phyloP scores from a whole-genome alignment of 2,888 invertebrate genomes.

The Agriotes lineatus region DNA sequence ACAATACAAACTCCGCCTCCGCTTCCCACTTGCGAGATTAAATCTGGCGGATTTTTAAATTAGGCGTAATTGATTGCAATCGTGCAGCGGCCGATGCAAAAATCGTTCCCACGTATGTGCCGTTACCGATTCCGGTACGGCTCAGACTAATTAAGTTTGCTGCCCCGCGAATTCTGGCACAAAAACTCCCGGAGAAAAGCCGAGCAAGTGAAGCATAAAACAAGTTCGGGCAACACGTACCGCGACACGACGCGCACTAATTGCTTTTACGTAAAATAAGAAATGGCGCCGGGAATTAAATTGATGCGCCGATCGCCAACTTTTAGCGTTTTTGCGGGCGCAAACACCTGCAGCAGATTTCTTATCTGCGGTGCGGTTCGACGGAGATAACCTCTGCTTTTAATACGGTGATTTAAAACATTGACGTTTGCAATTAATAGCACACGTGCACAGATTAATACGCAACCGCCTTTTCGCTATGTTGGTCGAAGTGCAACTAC shows the following conservation, averaged over 20 bases:
- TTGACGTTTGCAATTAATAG: too few relatives aligned
- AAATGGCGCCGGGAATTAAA: too few relatives aligned
- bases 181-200: background rate
- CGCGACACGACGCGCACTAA: background rate
- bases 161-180: conserved; percentile 7
- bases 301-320: too few relatives aligned
- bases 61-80: conserved; percentile 33
- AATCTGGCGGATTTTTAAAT: conserved; percentile 32
- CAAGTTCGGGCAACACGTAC: conserved; percentile 1
- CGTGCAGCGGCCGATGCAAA: conserved; percentile 32
- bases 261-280: background rate
- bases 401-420: too few relatives aligned
- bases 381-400: too few relatives aligned
- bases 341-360: too few relatives aligned
- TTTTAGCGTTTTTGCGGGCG: too few relatives aligned
- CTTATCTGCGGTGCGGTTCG: too few relatives aligned
- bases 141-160: conserved; percentile 30
- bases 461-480: too few relatives aligned
- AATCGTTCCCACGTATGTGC: conserved; percentile 36
- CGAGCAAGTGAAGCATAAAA: background rate
- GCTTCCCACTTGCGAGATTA: conserved; percentile 31
- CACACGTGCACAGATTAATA: too few relatives aligned
- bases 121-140: conserved; percentile 31
- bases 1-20: conserved; percentile 33
- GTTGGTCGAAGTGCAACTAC: too few relatives aligned